A percentile compares a stretch with the other conserved stretches of the same genome.
phyloP scores from a whole-genome alignment of 2,797 vertebrate species.

The Myotis findleyi region DNA sequence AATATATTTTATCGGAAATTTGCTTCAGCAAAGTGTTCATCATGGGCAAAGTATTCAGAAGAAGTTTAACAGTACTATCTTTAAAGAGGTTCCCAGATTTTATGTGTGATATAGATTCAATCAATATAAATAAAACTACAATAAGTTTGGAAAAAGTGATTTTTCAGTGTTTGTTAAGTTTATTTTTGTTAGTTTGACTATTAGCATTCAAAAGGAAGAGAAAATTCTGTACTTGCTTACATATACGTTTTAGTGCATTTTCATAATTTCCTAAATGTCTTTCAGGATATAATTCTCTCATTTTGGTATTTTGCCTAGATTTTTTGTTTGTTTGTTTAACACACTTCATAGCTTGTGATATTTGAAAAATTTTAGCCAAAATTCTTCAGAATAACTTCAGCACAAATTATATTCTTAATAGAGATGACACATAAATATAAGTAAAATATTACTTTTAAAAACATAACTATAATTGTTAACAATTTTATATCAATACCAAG shows the following conservation, averaged over 20 bases:
- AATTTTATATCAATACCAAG: slow-evolving; percentile 80
- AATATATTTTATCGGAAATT: background rate
- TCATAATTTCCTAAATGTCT: background rate
- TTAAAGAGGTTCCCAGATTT: background rate
- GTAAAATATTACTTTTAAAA: slow-evolving; percentile 76
- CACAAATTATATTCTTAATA: slow-evolving; percentile 82
- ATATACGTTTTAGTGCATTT: background rate
- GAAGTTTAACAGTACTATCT: background rate
- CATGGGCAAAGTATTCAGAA: background rate
- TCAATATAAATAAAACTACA: background rate
- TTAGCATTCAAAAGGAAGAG: background rate
- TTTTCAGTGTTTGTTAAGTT: background rate
- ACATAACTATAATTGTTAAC: slow-evolving; percentile 79
- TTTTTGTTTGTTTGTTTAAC: background rate
- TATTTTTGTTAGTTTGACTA: background rate
- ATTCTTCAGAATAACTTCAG: slow-evolving; percentile 75
- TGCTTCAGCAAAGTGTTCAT: background rate
- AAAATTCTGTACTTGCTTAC: background rate
- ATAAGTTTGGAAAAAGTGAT: background rate
- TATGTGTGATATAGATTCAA: background rate
- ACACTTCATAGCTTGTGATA: background rate
- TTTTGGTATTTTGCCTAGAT: background rate
- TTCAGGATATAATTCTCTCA: background rate
- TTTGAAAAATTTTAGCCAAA: background rate
- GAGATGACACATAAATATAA: slow-evolving; percentile 79